Evolutionary conservation across 2,113 vertebrate genomes (phyloP).

Genomic region (Circaetus cinerascens): DNA sequence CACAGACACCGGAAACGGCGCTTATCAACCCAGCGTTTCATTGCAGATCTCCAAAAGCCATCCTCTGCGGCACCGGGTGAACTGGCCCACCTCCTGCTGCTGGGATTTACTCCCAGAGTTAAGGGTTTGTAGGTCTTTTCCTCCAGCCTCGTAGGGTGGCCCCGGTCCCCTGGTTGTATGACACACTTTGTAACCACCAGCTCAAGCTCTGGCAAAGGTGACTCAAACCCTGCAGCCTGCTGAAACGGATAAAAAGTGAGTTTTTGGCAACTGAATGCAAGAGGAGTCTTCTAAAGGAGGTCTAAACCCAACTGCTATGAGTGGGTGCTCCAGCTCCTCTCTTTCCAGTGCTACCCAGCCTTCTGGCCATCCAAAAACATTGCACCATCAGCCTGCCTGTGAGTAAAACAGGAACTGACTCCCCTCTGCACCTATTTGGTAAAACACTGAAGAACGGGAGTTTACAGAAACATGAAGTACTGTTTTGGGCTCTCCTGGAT

Average conservation of each 20-base stretch:
- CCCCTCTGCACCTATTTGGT: fast-evolving
- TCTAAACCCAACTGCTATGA: not conserved
- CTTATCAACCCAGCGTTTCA: not conserved
- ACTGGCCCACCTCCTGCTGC: not conserved
- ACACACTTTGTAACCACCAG: not conserved
- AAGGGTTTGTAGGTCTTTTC: not conserved
- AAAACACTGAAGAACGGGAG: not conserved
- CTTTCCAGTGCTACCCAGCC: not conserved
- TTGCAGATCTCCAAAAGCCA: not conserved
- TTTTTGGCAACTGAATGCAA: not conserved
- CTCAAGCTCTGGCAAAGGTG: not conserved
- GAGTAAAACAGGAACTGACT: not conserved
- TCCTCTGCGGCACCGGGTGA: fast-evolving
- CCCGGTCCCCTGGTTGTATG: not conserved
- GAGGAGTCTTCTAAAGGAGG: not conserved
- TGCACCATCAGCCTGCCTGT: not conserved
- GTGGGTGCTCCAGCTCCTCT: not conserved
- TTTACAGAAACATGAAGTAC: not conserved
- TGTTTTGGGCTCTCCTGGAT: not conserved
- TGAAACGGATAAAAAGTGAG: fast-evolving
- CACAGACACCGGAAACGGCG: fast-evolving
- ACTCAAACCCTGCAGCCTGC: not conserved
- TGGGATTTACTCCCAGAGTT: not conserved
- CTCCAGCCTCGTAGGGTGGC: not conserved
- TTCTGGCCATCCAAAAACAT: not conserved